phyloP scores from a whole-genome alignment of 2,888 invertebrate species.

The Sceliomorpha sp. region DNA sequence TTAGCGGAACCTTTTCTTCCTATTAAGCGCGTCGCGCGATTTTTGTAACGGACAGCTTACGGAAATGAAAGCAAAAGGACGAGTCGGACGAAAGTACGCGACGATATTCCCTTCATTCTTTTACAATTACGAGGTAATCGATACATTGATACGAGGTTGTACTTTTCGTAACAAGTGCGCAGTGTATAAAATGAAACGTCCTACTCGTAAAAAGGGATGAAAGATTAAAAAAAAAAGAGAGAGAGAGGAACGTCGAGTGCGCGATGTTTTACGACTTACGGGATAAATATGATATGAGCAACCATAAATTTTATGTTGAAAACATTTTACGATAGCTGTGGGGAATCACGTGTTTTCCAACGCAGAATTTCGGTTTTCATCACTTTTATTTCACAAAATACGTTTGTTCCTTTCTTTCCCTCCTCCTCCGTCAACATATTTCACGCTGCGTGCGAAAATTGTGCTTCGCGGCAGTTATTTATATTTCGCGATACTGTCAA shows the following conservation, averaged over 20 bases:
- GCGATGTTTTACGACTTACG: slow-evolving; percentile 3
- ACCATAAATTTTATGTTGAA: slow-evolving; percentile 26
- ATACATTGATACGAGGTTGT: too few species aligned
- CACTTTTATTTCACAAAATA: too few species aligned
- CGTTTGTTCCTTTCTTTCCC: too few species aligned
- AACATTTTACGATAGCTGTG: slow-evolving; percentile 25
- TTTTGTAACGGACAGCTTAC: slow-evolving; percentile 24
- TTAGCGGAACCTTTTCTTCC: slow-evolving; percentile 27
- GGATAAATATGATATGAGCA: slow-evolving; percentile 20
- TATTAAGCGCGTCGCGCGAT: slow-evolving; percentile 16
- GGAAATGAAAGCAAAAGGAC: slow-evolving; percentile 10
- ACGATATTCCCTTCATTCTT: slow-evolving; percentile 14
- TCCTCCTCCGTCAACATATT: too few species aligned
- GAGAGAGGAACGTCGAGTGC: slow-evolving; percentile 1
- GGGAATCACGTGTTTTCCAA: slow-evolving; percentile 8
- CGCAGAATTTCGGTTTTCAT: too few species aligned
- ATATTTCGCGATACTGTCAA: too few species aligned
- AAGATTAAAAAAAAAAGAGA: slow-evolving; percentile 9
- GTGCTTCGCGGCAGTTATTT: too few species aligned
- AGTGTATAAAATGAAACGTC: too few species aligned
- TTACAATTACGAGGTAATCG: too few species aligned
- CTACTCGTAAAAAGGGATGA: not conserved
- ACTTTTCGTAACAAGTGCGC: too few species aligned
- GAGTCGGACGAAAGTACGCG: not conserved
- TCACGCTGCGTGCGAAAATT: too few species aligned